phyloP scores from a whole-genome alignment of 1,140 invertebrate genomes.

The Lasioglossum baleicum region DNA sequence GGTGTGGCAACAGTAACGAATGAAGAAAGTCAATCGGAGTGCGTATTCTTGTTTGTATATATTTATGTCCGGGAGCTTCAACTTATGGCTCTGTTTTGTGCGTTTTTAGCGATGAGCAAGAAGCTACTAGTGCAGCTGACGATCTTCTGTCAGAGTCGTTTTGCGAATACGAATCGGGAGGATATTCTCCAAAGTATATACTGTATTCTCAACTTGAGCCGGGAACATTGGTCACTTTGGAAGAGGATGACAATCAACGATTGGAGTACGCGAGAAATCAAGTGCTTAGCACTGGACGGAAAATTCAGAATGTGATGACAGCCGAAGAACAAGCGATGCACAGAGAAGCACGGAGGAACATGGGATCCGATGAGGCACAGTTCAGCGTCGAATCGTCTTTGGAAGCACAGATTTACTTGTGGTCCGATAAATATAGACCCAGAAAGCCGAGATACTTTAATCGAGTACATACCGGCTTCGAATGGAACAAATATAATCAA shows the following conservation, averaged over 20 bases:
- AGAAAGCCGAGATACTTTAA: slow-evolving; percentile 99
- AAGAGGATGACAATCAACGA: slow-evolving; percentile 89
- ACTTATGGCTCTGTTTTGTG: slow-evolving; percentile 21
- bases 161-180: slow-evolving; percentile 87
- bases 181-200: slow-evolving; percentile 92
- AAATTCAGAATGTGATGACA: slow-evolving; percentile 80
- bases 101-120: slow-evolving; percentile 72
- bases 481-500: slow-evolving; percentile 99
- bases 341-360: slow-evolving; percentile 92
- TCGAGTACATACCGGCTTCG: slow-evolving; percentile 96
- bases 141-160: slow-evolving; percentile 83
- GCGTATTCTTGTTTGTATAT: slow-evolving; percentile 30
- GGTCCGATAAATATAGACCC: slow-evolving; percentile 99
- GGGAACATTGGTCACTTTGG: slow-evolving; percentile 88
- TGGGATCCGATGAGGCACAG: slow-evolving; percentile 92
- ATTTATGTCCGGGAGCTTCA: not conserved
- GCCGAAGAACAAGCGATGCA: slow-evolving; percentile 84
- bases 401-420: slow-evolving; percentile 93
- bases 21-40: slow-evolving; percentile 71
- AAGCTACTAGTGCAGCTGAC: slow-evolving; percentile 73
- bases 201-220: slow-evolving; percentile 87
- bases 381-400: slow-evolving; percentile 95
- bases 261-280: slow-evolving; percentile 87
- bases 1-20: slow-evolving; percentile 62
- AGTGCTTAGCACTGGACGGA: slow-evolving; percentile 81